Evolutionary conservation across 2,888 invertebrate genomes (phyloP).

Genomic region (Aromia moschata): DNA sequence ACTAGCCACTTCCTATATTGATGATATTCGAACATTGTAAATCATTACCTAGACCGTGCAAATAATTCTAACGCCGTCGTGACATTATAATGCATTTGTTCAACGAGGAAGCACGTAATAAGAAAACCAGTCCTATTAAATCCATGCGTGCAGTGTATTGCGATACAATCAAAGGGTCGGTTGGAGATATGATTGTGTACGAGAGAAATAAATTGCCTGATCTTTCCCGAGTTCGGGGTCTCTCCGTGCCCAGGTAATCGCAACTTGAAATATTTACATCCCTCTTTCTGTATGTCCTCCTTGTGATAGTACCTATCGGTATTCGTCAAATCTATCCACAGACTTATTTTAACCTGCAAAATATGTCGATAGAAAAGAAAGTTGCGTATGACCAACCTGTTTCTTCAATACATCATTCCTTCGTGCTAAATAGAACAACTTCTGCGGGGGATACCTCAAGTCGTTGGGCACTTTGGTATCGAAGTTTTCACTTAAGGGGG

Average conservation of each 20-base stretch:
- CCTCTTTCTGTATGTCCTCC: constrained; percentile 75
- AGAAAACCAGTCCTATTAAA: constrained; percentile 98
- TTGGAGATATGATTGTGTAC: constrained; percentile 81
- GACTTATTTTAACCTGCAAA: constrained; percentile 80
- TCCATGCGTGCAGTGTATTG: constrained; percentile 96
- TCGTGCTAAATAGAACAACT: constrained; percentile 84
- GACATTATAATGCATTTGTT: constrained; percentile 82
- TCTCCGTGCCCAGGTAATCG: constrained; percentile 92
- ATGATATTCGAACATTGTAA: no score
- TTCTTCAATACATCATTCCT: constrained; percentile 73
- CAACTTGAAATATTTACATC: constrained; percentile 87
- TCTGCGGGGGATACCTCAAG: constrained; percentile 84
- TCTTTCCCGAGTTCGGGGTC: constrained; percentile 87
- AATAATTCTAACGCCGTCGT: constrained; percentile 85
- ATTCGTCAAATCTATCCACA: constrained; percentile 98
- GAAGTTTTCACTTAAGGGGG: constrained; percentile 82
- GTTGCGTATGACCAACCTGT: no score
- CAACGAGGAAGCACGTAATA: constrained; percentile 89
- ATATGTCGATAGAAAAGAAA: constrained; percentile 10
- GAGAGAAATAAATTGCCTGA: constrained; percentile 80
- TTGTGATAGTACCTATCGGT: constrained; percentile 92
- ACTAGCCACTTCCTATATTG: no score
- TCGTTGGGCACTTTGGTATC: constrained; percentile 85
- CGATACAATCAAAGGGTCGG: constrained; percentile 81
- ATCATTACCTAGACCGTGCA: constrained; percentile 70